Conservation (phyloP, 2,113 vertebrate genomes). For the Podiceps cristatus region DNA sequence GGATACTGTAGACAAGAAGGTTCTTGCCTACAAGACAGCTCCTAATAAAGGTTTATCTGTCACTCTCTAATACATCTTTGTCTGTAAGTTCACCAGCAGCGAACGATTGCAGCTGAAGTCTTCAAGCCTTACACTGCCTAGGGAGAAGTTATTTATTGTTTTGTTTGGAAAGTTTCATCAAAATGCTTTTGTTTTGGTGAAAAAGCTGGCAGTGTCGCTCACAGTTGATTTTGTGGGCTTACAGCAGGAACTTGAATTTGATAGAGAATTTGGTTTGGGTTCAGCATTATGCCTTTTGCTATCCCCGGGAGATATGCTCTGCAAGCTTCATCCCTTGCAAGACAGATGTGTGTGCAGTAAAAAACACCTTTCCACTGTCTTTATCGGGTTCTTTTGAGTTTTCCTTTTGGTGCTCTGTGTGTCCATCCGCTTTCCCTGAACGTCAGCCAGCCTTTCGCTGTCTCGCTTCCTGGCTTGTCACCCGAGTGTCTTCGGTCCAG, state of each 20-base stretch:
- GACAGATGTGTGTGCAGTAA: neutral
- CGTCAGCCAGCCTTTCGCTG: neutral
- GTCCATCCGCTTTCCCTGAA: neutral
- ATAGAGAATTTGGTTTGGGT: neutral
- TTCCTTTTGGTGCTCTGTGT: neutral
- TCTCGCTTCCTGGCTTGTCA: neutral
- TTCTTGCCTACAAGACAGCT: neutral
- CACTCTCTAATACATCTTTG: accelerated
- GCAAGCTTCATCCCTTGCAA: neutral
- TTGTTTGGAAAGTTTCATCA: neutral
- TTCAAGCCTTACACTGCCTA: neutral
- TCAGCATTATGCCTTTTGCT: neutral
- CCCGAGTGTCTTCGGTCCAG: accelerated
- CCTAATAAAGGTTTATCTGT: neutral
- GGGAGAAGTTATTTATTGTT: neutral
- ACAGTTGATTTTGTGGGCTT: neutral
- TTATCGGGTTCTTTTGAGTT: neutral
- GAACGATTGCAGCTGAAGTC: neutral
- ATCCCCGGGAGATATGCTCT: neutral
- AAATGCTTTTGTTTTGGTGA: neutral
- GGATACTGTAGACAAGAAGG: neutral
- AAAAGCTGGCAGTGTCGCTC: neutral
- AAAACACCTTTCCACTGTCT: neutral
- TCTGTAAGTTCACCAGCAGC: neutral
- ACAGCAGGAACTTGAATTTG: neutral